These are phyloP conservation scores for Antitype chi DNA, from an alignment of 2,888 invertebrate genomes.

Conservation along the genomic window DNA sequence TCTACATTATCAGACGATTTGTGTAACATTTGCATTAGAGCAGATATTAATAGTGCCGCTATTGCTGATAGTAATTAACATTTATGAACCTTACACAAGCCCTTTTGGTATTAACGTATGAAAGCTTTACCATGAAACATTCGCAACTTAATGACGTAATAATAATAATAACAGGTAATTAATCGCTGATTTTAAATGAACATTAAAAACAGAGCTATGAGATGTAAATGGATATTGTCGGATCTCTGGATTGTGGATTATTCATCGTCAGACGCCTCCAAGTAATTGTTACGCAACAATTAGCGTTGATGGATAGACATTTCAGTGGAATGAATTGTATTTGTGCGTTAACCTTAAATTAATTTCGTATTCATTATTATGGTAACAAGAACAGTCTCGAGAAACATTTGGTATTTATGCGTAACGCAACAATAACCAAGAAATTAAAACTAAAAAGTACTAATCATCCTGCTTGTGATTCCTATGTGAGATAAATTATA, in stretches of 20 bases:
- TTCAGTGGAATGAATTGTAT: slow-evolving; percentile 68
- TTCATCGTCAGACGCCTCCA: slow-evolving; percentile 65
- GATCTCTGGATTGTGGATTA: slow-evolving; percentile 55
- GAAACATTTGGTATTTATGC: slow-evolving; percentile 34
- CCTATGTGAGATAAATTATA: slow-evolving; percentile 22
- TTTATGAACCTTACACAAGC: slow-evolving; percentile 9
- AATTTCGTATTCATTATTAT: slow-evolving; percentile 57
- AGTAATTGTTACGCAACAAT: slow-evolving; percentile 69
- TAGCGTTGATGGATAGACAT: slow-evolving; percentile 74
- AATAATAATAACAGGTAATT: slow-evolving; percentile 4
- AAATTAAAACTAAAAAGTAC: slow-evolving; percentile 25
- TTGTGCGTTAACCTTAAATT: slow-evolving; percentile 58
- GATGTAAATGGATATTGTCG: slow-evolving; percentile 56
- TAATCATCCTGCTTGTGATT: slow-evolving; percentile 6
- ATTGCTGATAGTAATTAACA: slow-evolving; percentile 7
- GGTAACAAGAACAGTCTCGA: slow-evolving; percentile 45
- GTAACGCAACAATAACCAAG: slow-evolving; percentile 14
- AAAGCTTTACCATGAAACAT: background rate
- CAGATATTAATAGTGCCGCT: slow-evolving; percentile 10
- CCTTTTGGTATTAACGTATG: background rate
- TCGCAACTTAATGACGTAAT: background rate
- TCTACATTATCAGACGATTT: slow-evolving; percentile 6
- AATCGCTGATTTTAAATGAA: slow-evolving; percentile 39
- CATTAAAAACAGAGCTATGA: slow-evolving; percentile 28
- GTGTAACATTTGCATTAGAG: slow-evolving; percentile 6